Conservation (phyloP, 92 coral and sea anemone species). For the Paragorgia papillata region DNA sequence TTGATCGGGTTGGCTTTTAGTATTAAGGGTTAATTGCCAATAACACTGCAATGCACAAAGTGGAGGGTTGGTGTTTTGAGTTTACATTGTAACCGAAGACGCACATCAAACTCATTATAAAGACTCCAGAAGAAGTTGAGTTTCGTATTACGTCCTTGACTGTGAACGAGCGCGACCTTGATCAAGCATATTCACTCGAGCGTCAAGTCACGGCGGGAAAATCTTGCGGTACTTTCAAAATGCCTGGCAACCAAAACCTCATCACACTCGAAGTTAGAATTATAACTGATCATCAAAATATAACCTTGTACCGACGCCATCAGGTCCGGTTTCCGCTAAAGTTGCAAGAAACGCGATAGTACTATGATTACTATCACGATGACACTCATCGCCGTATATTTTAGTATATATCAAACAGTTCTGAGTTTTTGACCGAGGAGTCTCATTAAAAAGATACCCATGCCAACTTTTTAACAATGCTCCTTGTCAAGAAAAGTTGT, state of each 20-base stretch:
- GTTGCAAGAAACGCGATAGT: too few species aligned
- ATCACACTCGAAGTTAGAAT: not conserved
- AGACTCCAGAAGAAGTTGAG: not conserved
- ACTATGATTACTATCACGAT: too few species aligned
- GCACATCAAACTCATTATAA: not conserved
- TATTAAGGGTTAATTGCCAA: not conserved
- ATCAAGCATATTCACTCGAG: not conserved
- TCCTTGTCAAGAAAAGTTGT: too few species aligned
- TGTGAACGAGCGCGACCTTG: not conserved
- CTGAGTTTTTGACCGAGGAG: too few species aligned
- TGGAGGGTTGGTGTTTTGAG: not conserved
- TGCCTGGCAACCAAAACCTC: not conserved
- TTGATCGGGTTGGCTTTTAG: not conserved
- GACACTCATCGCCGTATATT: too few species aligned
- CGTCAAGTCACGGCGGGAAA: conserved; percentile 10
- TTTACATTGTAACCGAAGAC: conserved; percentile 11
- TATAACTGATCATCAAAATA: not conserved
- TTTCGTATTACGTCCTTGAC: not conserved
- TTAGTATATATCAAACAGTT: too few species aligned
- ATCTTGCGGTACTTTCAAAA: not conserved
- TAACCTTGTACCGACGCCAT: not conserved
- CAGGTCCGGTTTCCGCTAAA: too few species aligned
- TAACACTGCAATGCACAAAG: not conserved
- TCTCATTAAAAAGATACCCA: too few species aligned
- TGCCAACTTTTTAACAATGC: too few species aligned